phyloP scores from a whole-genome alignment of 2,888 invertebrate species.

The Lepidonotus clava region DNA sequence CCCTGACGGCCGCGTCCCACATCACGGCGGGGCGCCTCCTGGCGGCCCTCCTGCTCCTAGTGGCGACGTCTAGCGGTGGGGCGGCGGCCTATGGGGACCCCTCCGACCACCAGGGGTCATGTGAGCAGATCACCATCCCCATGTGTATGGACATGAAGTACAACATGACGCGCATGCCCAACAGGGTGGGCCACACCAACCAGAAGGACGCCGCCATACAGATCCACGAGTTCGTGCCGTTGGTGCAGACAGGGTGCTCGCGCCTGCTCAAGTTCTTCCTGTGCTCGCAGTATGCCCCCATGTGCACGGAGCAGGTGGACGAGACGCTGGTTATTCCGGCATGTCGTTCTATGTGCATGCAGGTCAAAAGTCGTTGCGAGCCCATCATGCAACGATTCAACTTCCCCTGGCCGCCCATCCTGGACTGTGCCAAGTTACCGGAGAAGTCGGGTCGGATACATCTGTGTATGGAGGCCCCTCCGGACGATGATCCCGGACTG shows the following conservation, averaged over 20 bases:
- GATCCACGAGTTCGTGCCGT: slow-evolving; percentile 86
- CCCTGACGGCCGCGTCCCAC: too few relatives aligned
- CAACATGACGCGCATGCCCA: slow-evolving; percentile 93
- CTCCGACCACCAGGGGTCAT: slow-evolving; percentile 81
- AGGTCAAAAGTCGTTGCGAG: slow-evolving; percentile 80
- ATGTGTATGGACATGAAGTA: slow-evolving; percentile 91
- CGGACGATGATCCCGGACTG: slow-evolving; percentile 2
- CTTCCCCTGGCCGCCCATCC: slow-evolving; percentile 86
- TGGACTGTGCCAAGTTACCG: slow-evolving; percentile 91
- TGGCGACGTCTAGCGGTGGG: background rate
- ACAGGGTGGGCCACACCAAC: slow-evolving; percentile 89
- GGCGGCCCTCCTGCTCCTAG: background rate
- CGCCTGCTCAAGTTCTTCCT: slow-evolving; percentile 91
- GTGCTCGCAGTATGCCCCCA: slow-evolving; percentile 93
- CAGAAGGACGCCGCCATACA: slow-evolving; percentile 90
- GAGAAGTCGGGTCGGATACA: slow-evolving; percentile 82
- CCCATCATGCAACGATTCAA: slow-evolving; percentile 85
- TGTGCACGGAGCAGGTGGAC: slow-evolving; percentile 92
- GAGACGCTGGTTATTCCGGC: slow-evolving; percentile 88
- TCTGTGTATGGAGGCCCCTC: slow-evolving; percentile 88
- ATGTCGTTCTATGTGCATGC: slow-evolving; percentile 91
- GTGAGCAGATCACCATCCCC: slow-evolving; percentile 89
- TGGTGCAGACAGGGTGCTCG: slow-evolving; percentile 90
- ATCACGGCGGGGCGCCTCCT: too few relatives aligned
- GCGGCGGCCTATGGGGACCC: slow-evolving; percentile 11